A percentile compares a stretch with the other conserved stretches of the same genome.
These are phyloP conservation scores for Aporophyla lueneburgensis DNA, from an alignment of 2,888 invertebrate species.

Conservation along the genomic window DNA sequence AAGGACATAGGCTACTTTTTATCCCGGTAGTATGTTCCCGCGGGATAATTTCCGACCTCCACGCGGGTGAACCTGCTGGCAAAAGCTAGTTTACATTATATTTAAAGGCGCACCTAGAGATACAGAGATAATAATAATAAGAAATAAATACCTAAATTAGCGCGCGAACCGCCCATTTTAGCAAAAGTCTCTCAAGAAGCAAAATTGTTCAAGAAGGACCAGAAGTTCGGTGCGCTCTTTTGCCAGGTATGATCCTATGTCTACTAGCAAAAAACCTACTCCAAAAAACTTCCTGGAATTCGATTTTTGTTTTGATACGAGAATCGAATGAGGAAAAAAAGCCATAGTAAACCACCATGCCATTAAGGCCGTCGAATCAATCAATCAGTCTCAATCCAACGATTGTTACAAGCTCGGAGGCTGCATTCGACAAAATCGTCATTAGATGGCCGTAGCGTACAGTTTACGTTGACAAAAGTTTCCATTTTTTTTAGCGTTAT, in stretches of 20 bases:
- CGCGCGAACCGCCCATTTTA: too few relatives aligned
- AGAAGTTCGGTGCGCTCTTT: too few relatives aligned
- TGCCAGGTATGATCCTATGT: neutral
- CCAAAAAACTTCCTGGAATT: neutral
- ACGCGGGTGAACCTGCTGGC: too few relatives aligned
- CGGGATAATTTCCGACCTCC: too few relatives aligned
- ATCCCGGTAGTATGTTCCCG: too few relatives aligned
- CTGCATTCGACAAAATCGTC: conserved; percentile 48
- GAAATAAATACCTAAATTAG: too few relatives aligned
- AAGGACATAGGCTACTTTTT: too few relatives aligned
- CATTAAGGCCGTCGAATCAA: conserved; percentile 48
- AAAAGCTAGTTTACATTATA: too few relatives aligned
- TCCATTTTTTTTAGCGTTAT: neutral
- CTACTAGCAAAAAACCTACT: neutral
- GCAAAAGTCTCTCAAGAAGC: too few relatives aligned
- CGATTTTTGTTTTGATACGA: conserved; percentile 7
- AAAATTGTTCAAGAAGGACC: too few relatives aligned
- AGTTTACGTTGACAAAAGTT: neutral
- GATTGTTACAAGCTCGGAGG: conserved; percentile 43
- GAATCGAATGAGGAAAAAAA: conserved; percentile 27
- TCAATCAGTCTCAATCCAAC: conserved; percentile 50
- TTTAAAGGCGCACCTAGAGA: too few relatives aligned
- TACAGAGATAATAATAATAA: too few relatives aligned
- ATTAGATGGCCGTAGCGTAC: conserved; percentile 18
- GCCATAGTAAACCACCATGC: neutral